Percentiles rank a stretch among this genome's conserved stretches.
phyloP scores from a whole-genome alignment of 2,888 invertebrate species.

The Mesorhabditis belari region DNA sequence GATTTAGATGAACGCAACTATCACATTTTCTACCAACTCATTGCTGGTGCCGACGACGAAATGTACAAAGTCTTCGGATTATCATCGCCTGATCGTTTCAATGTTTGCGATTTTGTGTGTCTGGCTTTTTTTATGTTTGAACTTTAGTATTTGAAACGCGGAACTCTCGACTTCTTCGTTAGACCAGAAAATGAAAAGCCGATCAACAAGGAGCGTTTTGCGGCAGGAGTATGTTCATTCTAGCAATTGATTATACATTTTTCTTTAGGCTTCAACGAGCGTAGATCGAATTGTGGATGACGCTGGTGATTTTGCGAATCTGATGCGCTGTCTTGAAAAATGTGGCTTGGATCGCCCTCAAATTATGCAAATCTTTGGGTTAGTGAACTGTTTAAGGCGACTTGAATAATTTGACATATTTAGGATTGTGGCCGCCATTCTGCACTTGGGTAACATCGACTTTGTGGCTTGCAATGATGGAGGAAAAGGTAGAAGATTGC shows the following conservation, averaged over 20 bases:
- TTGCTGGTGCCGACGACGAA: constrained; percentile 81
- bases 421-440: constrained; percentile 62
- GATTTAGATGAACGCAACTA: constrained; percentile 96
- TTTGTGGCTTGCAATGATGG: constrained; percentile 90
- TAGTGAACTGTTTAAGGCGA: no score
- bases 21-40: constrained; percentile 91
- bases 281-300: constrained; percentile 84
- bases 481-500: constrained; percentile 57
- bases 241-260: not conserved
- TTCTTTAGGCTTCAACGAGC: not conserved
- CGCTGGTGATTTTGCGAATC: constrained; percentile 73
- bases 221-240: not conserved
- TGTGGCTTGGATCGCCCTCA: constrained; percentile 74
- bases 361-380: no score
- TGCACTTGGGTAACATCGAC: constrained; percentile 88
- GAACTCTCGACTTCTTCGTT: constrained; percentile 32
- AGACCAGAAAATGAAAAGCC: not conserved
- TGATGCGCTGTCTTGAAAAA: constrained; percentile 71
- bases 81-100: constrained; percentile 62
- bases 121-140: no score
- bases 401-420: no score
- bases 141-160: constrained; percentile 32
- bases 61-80: constrained; percentile 68
- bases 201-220: not conserved
- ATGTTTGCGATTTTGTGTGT: no score